Percentiles rank a stretch among this genome's conserved stretches.
These are phyloP conservation scores for Rhadinocentrus ornatus DNA, from an alignment of 2,797 vertebrate genomes.

Conservation along the genomic window DNA sequence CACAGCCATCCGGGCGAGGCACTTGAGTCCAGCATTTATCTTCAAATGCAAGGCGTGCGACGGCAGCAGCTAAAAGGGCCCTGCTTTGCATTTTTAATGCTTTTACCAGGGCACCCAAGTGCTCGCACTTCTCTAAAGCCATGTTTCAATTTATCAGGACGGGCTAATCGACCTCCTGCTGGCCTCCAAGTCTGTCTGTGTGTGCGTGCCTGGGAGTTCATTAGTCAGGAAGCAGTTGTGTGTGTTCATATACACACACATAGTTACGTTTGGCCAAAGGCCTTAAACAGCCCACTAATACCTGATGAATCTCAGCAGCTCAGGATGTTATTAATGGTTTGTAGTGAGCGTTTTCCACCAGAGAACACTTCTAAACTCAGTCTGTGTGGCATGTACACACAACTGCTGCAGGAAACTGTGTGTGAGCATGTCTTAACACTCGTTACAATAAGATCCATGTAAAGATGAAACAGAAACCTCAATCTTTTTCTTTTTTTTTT, in stretches of 20 bases:
- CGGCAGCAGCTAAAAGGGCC: conserved; percentile 72
- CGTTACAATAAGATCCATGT: too few relatives aligned
- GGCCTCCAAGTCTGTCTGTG: conserved; percentile 37
- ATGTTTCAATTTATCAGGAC: conserved; percentile 77
- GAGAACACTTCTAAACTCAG: conserved; percentile 44
- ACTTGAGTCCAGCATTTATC: conserved; percentile 80
- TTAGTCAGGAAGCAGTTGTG: conserved; percentile 5
- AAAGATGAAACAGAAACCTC: too few relatives aligned
- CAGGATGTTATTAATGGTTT: conserved; percentile 35
- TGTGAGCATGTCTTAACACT: too few relatives aligned
- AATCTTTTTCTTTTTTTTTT: too few relatives aligned
- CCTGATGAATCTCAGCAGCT: conserved; percentile 28
- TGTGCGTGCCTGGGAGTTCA: neutral
- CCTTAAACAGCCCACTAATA: conserved; percentile 21
- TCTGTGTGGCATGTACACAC: conserved; percentile 26
- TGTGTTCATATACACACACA: neutral
- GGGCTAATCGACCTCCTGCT: conserved; percentile 75
- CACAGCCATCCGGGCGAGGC: conserved; percentile 45
- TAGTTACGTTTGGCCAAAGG: conserved; percentile 38
- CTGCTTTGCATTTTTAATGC: conserved; percentile 82
- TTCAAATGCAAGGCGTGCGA: conserved; percentile 74
- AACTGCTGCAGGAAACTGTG: neutral
- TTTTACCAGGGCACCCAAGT: conserved; percentile 64
- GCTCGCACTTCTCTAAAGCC: conserved; percentile 74
- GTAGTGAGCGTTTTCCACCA: conserved; percentile 16